phyloP scores from a whole-genome alignment of 2,888 invertebrate genomes.

The Melieria crassipennis region DNA sequence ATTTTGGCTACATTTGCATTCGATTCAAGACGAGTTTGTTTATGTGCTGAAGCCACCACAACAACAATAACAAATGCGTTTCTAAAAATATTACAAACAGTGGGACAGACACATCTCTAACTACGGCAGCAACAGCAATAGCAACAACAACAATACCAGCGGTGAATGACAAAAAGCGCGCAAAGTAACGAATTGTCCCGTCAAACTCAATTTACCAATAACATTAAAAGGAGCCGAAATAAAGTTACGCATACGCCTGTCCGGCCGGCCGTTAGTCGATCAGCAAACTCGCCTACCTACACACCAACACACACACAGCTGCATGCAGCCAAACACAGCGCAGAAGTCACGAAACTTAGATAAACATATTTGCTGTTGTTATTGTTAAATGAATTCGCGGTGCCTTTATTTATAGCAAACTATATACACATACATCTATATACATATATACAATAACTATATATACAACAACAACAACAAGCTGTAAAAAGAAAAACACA shows the following conservation, averaged over 20 bases:
- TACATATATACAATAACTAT: constrained; percentile 1
- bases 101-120: no score
- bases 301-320: neutral
- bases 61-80: no score
- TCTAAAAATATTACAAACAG: no score
- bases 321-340: neutral
- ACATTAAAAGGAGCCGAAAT: neutral
- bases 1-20: no score
- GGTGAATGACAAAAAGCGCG: neutral
- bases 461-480: constrained; percentile 14
- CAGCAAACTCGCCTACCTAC: neutral
- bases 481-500: neutral
- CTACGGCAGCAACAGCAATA: no score
- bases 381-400: constrained; percentile 38
- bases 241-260: neutral
- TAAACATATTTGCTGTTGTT: constrained; percentile 32
- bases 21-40: no score
- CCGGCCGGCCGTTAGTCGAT: no score
- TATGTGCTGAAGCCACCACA: no score
- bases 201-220: constrained; percentile 10
- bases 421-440: constrained; percentile 19
- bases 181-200: neutral
- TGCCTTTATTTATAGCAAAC: constrained; percentile 48
- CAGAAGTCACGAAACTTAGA: neutral
- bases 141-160: no score